phyloP scores from a whole-genome alignment of 1,140 invertebrate species.

The Thaumatotibia leucotreta region DNA sequence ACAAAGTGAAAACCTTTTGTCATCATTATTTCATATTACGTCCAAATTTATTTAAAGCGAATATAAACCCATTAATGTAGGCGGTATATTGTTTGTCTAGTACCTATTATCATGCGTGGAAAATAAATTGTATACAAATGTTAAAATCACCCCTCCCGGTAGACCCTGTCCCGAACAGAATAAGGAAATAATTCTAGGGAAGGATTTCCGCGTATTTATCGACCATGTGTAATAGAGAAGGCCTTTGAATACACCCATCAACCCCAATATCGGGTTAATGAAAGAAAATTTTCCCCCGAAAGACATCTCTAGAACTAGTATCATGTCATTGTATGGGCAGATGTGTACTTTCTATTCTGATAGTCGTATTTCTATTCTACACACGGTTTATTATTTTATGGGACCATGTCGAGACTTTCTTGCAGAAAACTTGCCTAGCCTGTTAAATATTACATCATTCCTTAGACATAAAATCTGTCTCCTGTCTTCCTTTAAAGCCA shows the following conservation, averaged over 20 bases:
- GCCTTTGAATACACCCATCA: constrained; percentile 28
- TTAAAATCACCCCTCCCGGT: neutral
- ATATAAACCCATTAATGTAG: neutral
- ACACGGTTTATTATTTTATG: neutral
- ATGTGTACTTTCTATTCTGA: neutral
- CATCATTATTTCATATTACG: neutral
- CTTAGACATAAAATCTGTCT: neutral
- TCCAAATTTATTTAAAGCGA: neutral
- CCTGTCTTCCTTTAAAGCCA: constrained; percentile 4
- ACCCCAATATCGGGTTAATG: constrained; percentile 31
- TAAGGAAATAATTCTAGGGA: constrained; percentile 45
- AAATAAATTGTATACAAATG: neutral
- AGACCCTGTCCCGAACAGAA: constrained; percentile 14
- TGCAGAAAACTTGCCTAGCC: neutral
- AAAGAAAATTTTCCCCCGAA: constrained; percentile 25
- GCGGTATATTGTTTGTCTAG: neutral
- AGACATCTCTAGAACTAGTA: constrained; percentile 14
- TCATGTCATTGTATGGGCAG: neutral
- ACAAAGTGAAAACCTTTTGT: neutral
- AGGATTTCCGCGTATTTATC: constrained; percentile 54
- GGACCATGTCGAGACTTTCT: neutral
- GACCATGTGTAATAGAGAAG: constrained; percentile 34
- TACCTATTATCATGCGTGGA: neutral
- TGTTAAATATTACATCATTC: neutral
- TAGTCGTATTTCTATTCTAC: neutral